Base-by-base conservation (phyloP, 2,797 vertebrate species). In the Microctenopoma stevenorrisi region DNA sequence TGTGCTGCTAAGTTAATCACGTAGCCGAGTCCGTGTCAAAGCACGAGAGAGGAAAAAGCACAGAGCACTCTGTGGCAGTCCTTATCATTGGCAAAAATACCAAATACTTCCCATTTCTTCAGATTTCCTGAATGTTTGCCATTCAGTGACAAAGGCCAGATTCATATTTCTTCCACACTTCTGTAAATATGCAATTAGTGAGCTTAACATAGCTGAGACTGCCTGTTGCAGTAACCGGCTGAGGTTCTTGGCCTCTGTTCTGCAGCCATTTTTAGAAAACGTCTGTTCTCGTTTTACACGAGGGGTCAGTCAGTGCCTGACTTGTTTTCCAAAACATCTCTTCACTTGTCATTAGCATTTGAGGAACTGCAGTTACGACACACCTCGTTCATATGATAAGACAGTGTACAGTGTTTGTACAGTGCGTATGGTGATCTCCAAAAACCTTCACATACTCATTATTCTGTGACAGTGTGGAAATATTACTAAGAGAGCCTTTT, bases 121-220 rank as follows among this genome's bases (percentile, higher is more conserved):
- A 79, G 76, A 49, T 64, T 79, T 68, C 61, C 53, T 59, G 59
- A 81, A 53, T 9, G 48, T 78, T 81, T 70, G 55, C 82, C 52
- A 52, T 52, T 55, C 75, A 48, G 48, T 89, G 89, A 94, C 88
- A 91, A 81, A 83, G 82, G 87, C 91, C 94, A 94, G 93, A 92
- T 82, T 82, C 76, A 73, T 61, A 72, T 81, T 81, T 86, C 61
- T 66, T 76, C 53, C 57, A 43, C 42, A 10, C 13, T 66, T 88
- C 46, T 92, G 88, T 95, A 97, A 97, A 97, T 96, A 95, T 88
- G 79, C 89, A 92, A 84, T 95, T 96, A 96, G 95, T 92, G 90
- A 94, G 94, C 93, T 88, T 88, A 16, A 50, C 81, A 89, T 76
- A 92, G 91, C 88, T 74, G 68, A 86, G 74, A 58, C 75, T 80